Conservation (phyloP, 2,888 invertebrate genomes). For the Ophioninae sp. region DNA sequence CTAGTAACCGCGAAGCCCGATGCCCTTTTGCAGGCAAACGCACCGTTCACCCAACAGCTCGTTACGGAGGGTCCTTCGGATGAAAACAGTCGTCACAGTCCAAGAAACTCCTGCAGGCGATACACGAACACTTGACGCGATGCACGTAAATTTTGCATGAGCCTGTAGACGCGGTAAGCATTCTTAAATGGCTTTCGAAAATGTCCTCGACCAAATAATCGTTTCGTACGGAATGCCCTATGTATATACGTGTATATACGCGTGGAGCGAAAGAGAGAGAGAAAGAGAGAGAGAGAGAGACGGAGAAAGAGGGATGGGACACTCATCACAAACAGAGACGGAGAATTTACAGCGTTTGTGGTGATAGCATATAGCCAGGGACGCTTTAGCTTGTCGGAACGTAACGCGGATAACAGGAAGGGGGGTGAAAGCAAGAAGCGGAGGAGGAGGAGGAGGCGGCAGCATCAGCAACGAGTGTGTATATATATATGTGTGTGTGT, state of each 20-base stretch:
- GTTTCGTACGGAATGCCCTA: conserved; percentile 25
- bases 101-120: not conserved
- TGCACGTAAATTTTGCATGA: conserved; percentile 3
- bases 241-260: conserved; percentile 25
- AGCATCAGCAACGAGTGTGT: conserved; percentile 35
- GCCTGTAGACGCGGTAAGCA: conserved; percentile 22
- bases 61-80: too few relatives aligned
- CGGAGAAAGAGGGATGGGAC: conserved; percentile 21
- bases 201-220: conserved; percentile 21
- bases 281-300: too few relatives aligned
- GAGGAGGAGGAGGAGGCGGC: conserved; percentile 28
- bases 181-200: conserved; percentile 33
- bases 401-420: conserved; percentile 29
- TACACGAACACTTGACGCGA: not conserved
- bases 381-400: conserved; percentile 53
- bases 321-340: conserved; percentile 55
- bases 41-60: too few relatives aligned
- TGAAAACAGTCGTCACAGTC: too few relatives aligned
- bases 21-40: too few relatives aligned
- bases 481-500: not conserved
- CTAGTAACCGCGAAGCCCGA: too few relatives aligned
- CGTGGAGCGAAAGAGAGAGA: not conserved
- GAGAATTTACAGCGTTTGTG: conserved; percentile 56
- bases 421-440: conserved; percentile 35
- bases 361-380: conserved; percentile 51